Base-by-base conservation (phyloP, 1,140 invertebrate species). In the Bicyclus anynana region DNA sequence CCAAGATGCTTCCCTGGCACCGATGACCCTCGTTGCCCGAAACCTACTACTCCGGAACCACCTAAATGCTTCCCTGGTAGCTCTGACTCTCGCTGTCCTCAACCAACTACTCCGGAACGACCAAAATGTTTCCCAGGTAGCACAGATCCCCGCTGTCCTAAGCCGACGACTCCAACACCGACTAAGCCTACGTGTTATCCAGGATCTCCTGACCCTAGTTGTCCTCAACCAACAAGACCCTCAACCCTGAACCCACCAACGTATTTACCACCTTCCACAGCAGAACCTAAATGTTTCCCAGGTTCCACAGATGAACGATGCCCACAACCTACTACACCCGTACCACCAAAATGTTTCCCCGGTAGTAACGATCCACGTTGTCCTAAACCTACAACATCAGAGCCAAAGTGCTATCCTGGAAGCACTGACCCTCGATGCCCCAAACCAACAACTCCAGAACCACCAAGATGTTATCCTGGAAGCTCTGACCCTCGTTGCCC, bases 371-470 rank as follows among this genome's bases (percentile, higher is more conserved):
- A 35, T 35, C 33, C 3, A 12, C 33, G 33, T 35, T 35, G 33
- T 35, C 33, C 33, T 47, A 82, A 77, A 26, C 69, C 70, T 9
- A 58, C 74, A 0, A 69, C 72, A 48, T 49, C 75, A 2, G 71
- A 54, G 13, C 76, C 72, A 2, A 50, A 47, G 27, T 72, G 69
- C 29, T 74, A 49, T 65, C 77, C 57, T 57, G 78, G 81, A 23
- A 73, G 72, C 5, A 57, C 80, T 3, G 90, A 91, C 67, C 80
- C 89, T 6, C 46, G 86, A 10, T 91, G 89, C 58, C 76, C 81
- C 0, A 69, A 62, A 62, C 67, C 69, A 1, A 69, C 72, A 10
- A 73, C 74, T 7, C 70, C 66, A 3, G 68, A 14, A 38, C 59
- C 72, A 47, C 76, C 84, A 2, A 60, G 50, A 7, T 85, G 80